Conservation (phyloP, 2,797 vertebrate species). For the Todus mexicanus region DNA sequence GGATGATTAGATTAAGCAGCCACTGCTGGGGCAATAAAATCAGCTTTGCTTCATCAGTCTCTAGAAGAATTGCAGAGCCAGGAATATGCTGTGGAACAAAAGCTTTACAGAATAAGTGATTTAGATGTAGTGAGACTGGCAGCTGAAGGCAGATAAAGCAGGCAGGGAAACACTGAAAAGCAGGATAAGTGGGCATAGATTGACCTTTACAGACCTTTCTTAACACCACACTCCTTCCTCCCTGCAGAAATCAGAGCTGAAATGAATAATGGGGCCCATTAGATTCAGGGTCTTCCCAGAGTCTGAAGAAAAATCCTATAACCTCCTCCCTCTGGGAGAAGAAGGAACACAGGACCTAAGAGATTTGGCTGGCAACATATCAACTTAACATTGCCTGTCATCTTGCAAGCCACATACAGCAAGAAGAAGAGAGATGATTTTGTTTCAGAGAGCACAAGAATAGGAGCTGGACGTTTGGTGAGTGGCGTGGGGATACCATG, state of each 20-base stretch:
- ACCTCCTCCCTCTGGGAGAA: background rate
- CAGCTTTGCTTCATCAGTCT: background rate
- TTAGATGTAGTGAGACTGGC: background rate
- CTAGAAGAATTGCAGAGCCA: constrained; percentile 8
- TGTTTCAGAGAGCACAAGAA: background rate
- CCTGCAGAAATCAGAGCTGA: background rate
- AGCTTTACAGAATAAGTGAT: background rate
- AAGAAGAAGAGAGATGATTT: background rate
- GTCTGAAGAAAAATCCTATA: background rate
- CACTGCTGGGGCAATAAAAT: constrained; percentile 31
- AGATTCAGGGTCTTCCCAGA: background rate
- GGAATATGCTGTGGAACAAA: background rate
- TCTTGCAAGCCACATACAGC: background rate
- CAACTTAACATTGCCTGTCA: background rate
- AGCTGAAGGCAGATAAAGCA: background rate
- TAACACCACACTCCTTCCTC: background rate
- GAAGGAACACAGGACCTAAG: background rate
- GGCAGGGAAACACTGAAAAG: background rate
- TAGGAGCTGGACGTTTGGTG: background rate
- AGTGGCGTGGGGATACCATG: background rate
- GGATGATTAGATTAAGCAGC: constrained; percentile 17
- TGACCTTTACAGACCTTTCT: background rate
- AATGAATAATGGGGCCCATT: background rate
- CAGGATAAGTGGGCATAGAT: background rate
- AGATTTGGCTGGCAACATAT: background rate